Conservation (phyloP, 2,113 vertebrate species). For the Sapayoa aenigma region DNA sequence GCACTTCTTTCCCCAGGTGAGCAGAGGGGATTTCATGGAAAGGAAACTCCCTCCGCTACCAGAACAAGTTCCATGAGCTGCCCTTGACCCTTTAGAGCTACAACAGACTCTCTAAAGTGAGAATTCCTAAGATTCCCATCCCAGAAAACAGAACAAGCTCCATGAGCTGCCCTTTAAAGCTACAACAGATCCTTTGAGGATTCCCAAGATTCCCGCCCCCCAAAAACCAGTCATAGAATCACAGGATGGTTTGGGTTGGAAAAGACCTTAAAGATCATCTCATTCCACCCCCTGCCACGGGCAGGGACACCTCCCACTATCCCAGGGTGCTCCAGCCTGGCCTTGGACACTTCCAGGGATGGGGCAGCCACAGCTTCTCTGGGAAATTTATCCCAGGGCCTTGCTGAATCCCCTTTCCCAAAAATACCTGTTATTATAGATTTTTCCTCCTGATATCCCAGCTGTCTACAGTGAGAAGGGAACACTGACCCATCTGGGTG, state of each 20-base stretch:
- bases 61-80: background rate
- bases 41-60: background rate
- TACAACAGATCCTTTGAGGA: background rate
- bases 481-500: accelerated
- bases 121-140: background rate
- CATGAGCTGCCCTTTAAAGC: background rate
- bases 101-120: background rate
- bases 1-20: background rate
- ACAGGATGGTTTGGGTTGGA: background rate
- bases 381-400: background rate
- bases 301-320: background rate
- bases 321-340: background rate
- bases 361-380: background rate
- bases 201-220: background rate
- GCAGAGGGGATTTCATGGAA: background rate
- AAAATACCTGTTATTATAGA: background rate
- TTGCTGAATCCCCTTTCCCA: background rate
- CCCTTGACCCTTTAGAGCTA: background rate
- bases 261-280: background rate
- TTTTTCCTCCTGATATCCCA: background rate
- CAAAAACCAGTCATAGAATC: background rate
- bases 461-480: background rate
- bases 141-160: background rate
- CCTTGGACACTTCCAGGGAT: background rate
- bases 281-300: background rate